Evolutionary conservation across 2,888 invertebrate genomes (phyloP).

Genomic region (Arrhopalites spinosus): DNA sequence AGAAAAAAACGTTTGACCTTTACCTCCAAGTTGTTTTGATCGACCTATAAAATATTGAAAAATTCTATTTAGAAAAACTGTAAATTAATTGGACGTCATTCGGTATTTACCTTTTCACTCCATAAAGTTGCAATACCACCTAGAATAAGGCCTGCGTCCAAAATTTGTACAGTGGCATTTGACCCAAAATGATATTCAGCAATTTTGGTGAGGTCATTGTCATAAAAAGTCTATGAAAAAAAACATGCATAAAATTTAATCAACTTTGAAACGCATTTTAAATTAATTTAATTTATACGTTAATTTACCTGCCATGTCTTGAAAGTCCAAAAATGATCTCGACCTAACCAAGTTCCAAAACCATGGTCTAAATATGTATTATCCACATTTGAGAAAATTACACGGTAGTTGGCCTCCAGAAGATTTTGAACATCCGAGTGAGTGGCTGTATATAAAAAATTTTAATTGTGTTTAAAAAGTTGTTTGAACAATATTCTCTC

Average conservation of each 20-base stretch:
- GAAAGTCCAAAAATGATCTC: slow-evolving; percentile 53
- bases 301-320: slow-evolving; percentile 50
- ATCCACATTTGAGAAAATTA: slow-evolving; percentile 86
- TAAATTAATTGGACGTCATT: not conserved
- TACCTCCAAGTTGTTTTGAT: slow-evolving; percentile 60
- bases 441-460: slow-evolving; percentile 44
- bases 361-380: slow-evolving; percentile 86
- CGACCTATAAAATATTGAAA: slow-evolving; percentile 43
- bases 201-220: slow-evolving; percentile 56
- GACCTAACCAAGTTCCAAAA: slow-evolving; percentile 60
- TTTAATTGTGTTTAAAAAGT: too few relatives aligned
- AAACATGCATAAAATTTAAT: not conserved
- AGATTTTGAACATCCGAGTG: slow-evolving; percentile 68
- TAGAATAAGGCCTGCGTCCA: slow-evolving; percentile 58
- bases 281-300: not conserved
- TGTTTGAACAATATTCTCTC: not conserved
- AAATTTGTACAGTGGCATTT: slow-evolving; percentile 49
- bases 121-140: slow-evolving; percentile 76
- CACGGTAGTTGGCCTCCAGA: slow-evolving; percentile 71
- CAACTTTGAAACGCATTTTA: not conserved
- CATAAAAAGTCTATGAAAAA: slow-evolving; percentile 66
- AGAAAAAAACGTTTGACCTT: too few relatives aligned
- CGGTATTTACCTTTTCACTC: slow-evolving; percentile 72
- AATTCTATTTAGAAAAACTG: not conserved
- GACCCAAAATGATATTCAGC: slow-evolving; percentile 53